A percentile compares a stretch with the other conserved stretches of the same genome.
These are phyloP conservation scores for Lasioglossum malachurum DNA, from an alignment of 2,888 invertebrate genomes.

Conservation along the genomic window DNA sequence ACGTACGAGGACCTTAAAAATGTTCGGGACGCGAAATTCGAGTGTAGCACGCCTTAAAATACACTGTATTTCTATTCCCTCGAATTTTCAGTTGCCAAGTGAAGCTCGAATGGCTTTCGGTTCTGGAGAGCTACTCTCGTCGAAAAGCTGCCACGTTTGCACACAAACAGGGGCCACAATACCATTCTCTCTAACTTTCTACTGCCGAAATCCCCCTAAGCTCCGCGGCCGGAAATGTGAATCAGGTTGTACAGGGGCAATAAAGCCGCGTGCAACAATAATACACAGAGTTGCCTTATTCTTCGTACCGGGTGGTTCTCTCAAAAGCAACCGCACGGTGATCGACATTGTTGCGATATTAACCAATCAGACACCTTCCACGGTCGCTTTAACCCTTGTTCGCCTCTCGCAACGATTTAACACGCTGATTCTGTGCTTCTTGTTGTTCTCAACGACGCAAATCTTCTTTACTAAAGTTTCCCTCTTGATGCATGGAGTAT, in stretches of 20 bases:
- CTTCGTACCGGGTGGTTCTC: background rate
- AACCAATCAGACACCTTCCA: background rate
- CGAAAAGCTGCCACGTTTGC: constrained; percentile 38
- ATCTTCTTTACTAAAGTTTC: background rate
- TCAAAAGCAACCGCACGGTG: background rate
- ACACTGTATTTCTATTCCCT: background rate
- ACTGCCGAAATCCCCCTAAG: constrained; percentile 15
- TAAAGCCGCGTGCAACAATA: constrained; percentile 13
- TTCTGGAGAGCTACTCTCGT: constrained; percentile 21
- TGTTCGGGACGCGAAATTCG: background rate
- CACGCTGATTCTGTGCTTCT: too few relatives aligned
- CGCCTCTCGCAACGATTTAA: too few relatives aligned
- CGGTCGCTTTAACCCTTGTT: background rate
- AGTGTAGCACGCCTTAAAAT: background rate
- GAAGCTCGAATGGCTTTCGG: constrained; percentile 22
- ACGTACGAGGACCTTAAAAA: background rate
- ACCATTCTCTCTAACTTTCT: constrained; percentile 21
- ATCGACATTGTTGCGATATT: background rate
- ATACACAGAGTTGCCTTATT: background rate
- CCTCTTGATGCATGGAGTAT: too few relatives aligned
- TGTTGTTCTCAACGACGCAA: too few relatives aligned
- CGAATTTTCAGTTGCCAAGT: constrained; percentile 14
- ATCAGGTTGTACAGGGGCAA: constrained; percentile 18
- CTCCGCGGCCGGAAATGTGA: constrained; percentile 17
- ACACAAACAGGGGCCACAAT: constrained; percentile 22